Evolutionary conservation across 2,113 vertebrate species (phyloP), one percentile per base, ranked within the genome.

Genomic region (Labeo catla): DNA sequence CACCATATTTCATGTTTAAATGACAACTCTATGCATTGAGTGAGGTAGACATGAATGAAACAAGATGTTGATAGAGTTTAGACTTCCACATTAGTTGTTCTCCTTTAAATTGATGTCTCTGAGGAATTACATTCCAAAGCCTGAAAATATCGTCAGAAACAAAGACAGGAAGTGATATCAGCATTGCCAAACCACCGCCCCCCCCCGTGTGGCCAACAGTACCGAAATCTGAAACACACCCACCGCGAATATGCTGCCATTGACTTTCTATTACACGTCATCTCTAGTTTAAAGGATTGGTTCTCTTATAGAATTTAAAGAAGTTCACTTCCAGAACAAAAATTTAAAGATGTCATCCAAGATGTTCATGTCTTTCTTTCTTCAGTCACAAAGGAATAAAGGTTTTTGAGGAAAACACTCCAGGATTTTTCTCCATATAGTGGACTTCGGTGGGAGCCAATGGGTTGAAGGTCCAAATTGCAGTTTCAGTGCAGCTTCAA

Each of bases 121-220:
- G 13, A 16, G 79, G 79, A 65, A 81, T 81, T 34, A 49, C 59
- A 81, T 81, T 81, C 59, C 59, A 19, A 65, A 65, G 61, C 21
- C 59, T 81, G 59, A 34, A 81, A 81, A 81, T 65, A 81, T 16
- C 0, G n/a, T 34, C 59, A 65, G 79, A 12, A 81, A 81, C 79
- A 81, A 81, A 81, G 79, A 19, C 43, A 28, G 79, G 79, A 81
- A 81, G 79, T 81, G 79, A 81, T 65, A 3, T 81, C 79, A 81
- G n/a, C 59, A 28, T 63, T 3, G 0, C 39, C 43, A 10, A n/a
- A n/a, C n/a, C n/a, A n/a, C n/a, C n/a, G n/a, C n/a, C n/a, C 77
- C 36, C 77, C 36, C 36, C 12, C 45, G 10, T 3, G 1, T 65
- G 43, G 11, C 21, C 59, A 28, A 81, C 78, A 47, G 2, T 65